These are phyloP conservation scores for Drosophila hamatofila DNA, from an alignment of 2,888 invertebrate genomes.

Conservation along the genomic window DNA sequence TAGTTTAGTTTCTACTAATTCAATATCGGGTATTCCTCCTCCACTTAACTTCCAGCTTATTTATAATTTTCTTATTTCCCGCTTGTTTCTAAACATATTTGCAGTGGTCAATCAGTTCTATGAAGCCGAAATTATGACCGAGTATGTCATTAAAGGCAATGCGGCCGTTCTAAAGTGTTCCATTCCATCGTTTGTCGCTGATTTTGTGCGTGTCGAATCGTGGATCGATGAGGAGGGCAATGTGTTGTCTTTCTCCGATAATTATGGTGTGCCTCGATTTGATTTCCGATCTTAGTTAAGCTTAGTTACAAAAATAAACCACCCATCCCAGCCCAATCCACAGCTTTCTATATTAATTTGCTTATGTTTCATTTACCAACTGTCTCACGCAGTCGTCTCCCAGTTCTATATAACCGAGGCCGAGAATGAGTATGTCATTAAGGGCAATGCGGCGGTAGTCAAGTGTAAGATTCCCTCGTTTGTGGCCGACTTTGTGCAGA, in stretches of 20 bases:
- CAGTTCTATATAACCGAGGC: conserved; percentile 96
- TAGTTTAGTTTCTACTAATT: conserved; percentile 15
- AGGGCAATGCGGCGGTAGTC: conserved; percentile 95
- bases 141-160: conserved; percentile 91
- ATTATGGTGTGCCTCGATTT: conserved; percentile 81
- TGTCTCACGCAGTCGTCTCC: conserved; percentile 89
- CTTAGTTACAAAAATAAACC: conserved; percentile 4
- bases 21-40: conserved; percentile 12
- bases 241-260: conserved; percentile 80
- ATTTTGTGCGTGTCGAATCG: conserved; percentile 90
- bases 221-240: conserved; percentile 88
- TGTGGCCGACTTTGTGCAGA: conserved; percentile 95
- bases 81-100: conserved; percentile 40
- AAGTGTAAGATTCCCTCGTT: conserved; percentile 97
- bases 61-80: conserved; percentile 37
- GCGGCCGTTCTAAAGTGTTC: conserved; percentile 90
- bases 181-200: conserved; percentile 91
- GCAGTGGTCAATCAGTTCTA: conserved; percentile 91
- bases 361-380: conserved; percentile 40
- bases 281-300: conserved; percentile 38
- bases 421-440: conserved; percentile 97
- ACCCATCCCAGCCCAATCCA: conserved; percentile 12
- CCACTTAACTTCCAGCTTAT: conserved; percentile 10
- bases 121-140: conserved; percentile 90
- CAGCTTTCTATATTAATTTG: conserved; percentile 24